Conservation (phyloP, 2,113 vertebrate genomes). For the Ctenomys sociabilis region DNA sequence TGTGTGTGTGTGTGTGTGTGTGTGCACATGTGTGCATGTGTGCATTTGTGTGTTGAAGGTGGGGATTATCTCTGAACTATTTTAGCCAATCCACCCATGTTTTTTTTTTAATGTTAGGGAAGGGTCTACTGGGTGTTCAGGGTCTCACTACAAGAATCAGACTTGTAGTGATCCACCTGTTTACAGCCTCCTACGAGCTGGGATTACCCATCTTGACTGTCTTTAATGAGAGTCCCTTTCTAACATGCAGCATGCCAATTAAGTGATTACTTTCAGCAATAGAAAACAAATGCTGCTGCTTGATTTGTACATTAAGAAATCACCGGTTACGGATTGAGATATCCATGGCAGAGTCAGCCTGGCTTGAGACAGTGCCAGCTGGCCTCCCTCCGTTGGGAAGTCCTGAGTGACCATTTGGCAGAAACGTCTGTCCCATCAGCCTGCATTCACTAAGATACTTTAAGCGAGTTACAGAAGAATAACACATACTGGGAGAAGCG, state of each 20-base stretch:
- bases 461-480: neutral
- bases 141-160: no score
- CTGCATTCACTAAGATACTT: neutral
- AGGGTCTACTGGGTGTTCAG: no score
- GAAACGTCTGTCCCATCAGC: accelerated
- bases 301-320: neutral
- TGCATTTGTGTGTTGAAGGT: neutral
- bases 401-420: neutral
- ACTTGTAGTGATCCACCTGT: no score
- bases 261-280: slow-evolving; percentile 43
- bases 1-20: neutral
- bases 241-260: neutral
- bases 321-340: neutral
- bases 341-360: neutral
- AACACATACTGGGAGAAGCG: neutral
- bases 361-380: accelerated
- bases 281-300: slow-evolving; percentile 26
- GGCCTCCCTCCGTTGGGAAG: neutral
- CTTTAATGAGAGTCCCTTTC: slow-evolving; percentile 60
- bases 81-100: slow-evolving; percentile 5
- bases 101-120: no score
- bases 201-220: neutral
- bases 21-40: neutral
- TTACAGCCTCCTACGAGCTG: no score
- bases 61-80: neutral